Percentiles rank a stretch among this genome's conserved stretches.
These are phyloP conservation scores for Henricia sp. DNA, from an alignment of 53 echinoderm and acorn worm genomes.

Conservation along the genomic window DNA sequence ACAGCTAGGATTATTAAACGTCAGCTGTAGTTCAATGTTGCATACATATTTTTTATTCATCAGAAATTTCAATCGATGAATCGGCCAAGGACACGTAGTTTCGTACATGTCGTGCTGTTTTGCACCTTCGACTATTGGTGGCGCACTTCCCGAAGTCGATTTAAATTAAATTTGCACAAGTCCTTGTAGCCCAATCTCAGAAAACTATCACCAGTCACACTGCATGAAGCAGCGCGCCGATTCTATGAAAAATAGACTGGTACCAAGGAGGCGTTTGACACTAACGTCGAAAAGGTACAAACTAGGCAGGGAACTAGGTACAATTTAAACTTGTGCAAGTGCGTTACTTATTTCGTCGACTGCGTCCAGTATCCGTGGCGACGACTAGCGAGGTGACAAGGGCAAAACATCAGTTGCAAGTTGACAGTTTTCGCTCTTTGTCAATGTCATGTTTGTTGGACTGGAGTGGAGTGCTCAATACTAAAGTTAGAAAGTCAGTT, in stretches of 20 bases:
- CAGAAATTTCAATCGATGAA: not conserved
- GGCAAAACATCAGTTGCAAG: no score
- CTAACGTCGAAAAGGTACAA: not conserved
- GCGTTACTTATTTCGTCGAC: not conserved
- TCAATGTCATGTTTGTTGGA: no score
- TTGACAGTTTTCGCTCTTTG: no score
- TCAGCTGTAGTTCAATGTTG: not conserved
- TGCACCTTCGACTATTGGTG: not conserved
- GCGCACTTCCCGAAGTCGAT: not conserved
- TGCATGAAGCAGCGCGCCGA: not conserved
- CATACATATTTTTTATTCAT: not conserved
- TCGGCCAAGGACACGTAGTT: conserved; percentile 23
- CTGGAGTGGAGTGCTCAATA: no score
- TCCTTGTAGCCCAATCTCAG: not conserved
- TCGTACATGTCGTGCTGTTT: not conserved
- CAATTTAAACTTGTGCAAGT: conserved; percentile 8
- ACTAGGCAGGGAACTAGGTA: not conserved
- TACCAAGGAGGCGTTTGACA: not conserved
- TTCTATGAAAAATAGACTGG: not conserved
- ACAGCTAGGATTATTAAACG: not conserved
- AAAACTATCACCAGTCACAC: not conserved
- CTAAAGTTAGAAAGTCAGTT: no score
- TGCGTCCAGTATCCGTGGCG: conserved; percentile 32
- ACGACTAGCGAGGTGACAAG: no score
- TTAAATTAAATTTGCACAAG: conserved; percentile 2